phyloP scores from a whole-genome alignment of 2,797 vertebrate species.

The Coluber constrictor region DNA sequence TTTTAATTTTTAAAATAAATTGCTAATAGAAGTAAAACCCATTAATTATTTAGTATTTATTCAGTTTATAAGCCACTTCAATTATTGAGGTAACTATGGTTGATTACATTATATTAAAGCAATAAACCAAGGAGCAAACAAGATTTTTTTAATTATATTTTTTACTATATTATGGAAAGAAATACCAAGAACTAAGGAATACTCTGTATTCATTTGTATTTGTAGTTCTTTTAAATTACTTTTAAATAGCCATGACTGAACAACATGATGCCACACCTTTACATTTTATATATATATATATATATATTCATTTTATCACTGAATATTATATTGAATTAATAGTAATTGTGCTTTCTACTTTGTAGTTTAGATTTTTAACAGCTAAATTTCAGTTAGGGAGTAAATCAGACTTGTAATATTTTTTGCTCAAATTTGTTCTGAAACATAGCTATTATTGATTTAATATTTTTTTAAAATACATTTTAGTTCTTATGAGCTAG shows the following conservation, averaged over 20 bases:
- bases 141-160: not conserved
- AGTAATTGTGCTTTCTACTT: not conserved
- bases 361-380: not conserved
- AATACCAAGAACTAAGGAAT: not conserved
- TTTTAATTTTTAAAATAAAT: not conserved
- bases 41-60: not conserved
- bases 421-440: not conserved
- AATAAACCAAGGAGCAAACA: not conserved
- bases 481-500: not conserved
- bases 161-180: not conserved
- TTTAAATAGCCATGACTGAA: not conserved
- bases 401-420: not conserved
- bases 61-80: not conserved
- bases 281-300: not conserved
- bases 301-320: not conserved
- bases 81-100: not conserved
- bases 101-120: not conserved
- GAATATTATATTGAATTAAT: not conserved
- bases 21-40: not conserved
- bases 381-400: not conserved
- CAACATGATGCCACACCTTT: not conserved
- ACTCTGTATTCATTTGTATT: not conserved
- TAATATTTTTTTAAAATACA: not conserved
- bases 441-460: not conserved
- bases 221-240: not conserved